Evolutionary conservation across 2,888 invertebrate species (phyloP), one percentile per base, ranked within the genome.

Genomic region (Drosophila niveifrons): DNA sequence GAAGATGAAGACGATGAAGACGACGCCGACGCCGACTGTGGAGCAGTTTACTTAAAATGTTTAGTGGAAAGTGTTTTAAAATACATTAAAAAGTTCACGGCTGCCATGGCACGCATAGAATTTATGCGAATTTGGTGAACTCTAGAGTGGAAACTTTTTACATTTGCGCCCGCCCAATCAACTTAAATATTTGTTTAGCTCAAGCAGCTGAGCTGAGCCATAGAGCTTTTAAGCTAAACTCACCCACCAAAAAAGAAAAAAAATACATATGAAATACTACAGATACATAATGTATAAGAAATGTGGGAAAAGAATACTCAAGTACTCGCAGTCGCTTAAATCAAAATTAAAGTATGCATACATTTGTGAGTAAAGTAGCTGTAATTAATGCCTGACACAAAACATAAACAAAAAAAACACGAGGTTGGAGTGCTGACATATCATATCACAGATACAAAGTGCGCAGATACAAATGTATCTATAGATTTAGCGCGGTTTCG

Each of bases 51-150:
- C 88, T 82, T 89, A 88, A 86, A 86, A 86, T 86, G 87, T 89
- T 86, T 89, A 88, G 90, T 88, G 90, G 90, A 87, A 87, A 87
- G 86, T 87, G 89, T 87, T 87, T 87, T 87, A 87, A 87, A 90
- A 87, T 90, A 90, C 86, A 87, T 87, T 87, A 87, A 87, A 88
- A 87, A 87, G 87, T 87, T 87, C 89, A 81, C 75, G 90, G 82
- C 84, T 81, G 88, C 88, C 82, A 72, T 71, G 87, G 84, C 89
- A 88, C 89, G 89, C 88, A 89, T 89, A 85, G 82, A 85, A 85
- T 85, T 85, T 85, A 85, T 85, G 84, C 89, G 89, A 88, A 88
- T 82, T 85, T 85, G 77, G 84, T 85, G 86, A 85, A 85, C 89
- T 88, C 88, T 53, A 72, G 80, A 89, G 82, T 82, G 88, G 67